Evolutionary conservation across 2,888 invertebrate species (phyloP), one percentile per base, ranked within the genome.

Genomic region (Lepidochitona cinerea): DNA sequence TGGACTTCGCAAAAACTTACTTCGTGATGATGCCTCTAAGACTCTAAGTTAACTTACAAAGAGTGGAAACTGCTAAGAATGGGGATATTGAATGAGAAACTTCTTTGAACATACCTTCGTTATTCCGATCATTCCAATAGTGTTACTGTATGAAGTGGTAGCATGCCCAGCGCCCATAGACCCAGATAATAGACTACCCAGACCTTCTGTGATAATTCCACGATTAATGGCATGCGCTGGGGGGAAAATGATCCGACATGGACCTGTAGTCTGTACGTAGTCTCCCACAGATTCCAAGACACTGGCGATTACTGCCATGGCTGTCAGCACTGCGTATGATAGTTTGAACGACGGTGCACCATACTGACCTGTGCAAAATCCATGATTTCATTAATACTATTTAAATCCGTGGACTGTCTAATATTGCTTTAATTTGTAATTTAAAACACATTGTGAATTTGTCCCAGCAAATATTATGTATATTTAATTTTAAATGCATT

Each of bases 281-380:
- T 59, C 59, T 18, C 59, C 59, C 4, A 59, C 26, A 59, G 59
- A 59, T 59, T 59, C 59, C 59, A 59, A 26, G 23, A 59, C 29
- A 26, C 59, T 59, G 59, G 23, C 59, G 23, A 59, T 29, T 23
- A 59, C 26, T 14, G 59, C 59, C 4, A 29, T 32, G 2, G 26
- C 26, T 32, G 29, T 18, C 26, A 32, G 23, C 4, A 59, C 59
- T 2, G 26, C 32, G 26, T 7, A 59, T 2, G 59, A 59, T 12
- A 59, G 12, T 14, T 29, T 59, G 2, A 59, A 7, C 4, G 59
- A 4, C 59, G 59, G 59, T 14, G 5, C 23, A 18, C 59, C 26
- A 26, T 59, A 59, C 32, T 59, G 59, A 29, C 59, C 59, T 59
- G 75, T 2, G 79, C n/a, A n/a, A n/a, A n/a, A n/a, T n/a, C n/a